These are phyloP conservation scores for Eristalis pertinax DNA, from an alignment of 2,888 invertebrate genomes.

Conservation along the genomic window DNA sequence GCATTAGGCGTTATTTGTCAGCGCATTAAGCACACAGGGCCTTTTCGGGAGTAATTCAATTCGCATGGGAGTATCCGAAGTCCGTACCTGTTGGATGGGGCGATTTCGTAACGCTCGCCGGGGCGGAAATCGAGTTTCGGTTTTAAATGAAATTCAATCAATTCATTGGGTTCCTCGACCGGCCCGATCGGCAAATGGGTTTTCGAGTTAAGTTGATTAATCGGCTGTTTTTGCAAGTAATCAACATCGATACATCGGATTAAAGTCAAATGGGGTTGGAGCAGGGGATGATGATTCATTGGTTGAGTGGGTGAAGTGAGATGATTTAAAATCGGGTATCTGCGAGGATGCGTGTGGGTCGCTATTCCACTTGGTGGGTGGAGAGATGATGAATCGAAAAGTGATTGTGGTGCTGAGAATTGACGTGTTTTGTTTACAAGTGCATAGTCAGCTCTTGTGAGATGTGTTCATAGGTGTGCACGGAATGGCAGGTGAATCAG, in stretches of 20 bases:
- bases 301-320: no score
- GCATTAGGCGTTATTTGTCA: not conserved
- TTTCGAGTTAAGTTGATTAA: not conserved
- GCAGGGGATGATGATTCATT: no score
- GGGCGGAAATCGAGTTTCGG: not conserved
- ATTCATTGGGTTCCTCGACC: not conserved
- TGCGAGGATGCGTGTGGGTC: no score
- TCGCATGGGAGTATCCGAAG: not conserved
- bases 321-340: no score
- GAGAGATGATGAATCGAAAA: no score
- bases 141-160: not conserved
- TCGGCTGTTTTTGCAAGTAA: not conserved
- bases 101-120: not conserved
- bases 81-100: not conserved
- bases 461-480: no score
- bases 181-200: not conserved
- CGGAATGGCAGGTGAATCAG: no score
- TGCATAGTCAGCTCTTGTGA: no score
- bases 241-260: not conserved
- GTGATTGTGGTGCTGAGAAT: no score
- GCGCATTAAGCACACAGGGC: not conserved
- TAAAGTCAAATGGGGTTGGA: not conserved
- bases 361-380: no score
- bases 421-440: no score
- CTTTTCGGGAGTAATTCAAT: not conserved